Percentiles rank a stretch among this genome's conserved stretches.
phyloP scores from a whole-genome alignment of 1,140 invertebrate species.

The Drosophila parabipectinata region DNA sequence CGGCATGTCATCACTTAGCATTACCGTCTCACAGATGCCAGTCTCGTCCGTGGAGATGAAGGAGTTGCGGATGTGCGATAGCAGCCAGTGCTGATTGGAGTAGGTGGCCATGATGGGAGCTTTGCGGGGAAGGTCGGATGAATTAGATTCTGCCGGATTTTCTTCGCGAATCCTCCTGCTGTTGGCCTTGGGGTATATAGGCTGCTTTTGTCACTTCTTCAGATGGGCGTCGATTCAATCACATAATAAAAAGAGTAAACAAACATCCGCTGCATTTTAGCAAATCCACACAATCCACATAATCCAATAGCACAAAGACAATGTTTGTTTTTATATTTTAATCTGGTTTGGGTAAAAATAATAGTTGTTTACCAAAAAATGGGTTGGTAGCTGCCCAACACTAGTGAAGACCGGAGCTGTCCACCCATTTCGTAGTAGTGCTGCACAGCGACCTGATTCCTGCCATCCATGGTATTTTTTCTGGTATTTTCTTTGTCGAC shows the following conservation, averaged over 20 bases:
- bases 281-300: not conserved
- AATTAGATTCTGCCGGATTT: not conserved
- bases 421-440: not conserved
- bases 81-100: slow-evolving; percentile 95
- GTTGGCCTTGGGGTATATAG: not conserved
- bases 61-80: slow-evolving; percentile 96
- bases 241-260: not conserved
- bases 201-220: not conserved
- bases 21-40: slow-evolving; percentile 88
- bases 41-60: slow-evolving; percentile 98
- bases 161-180: not conserved
- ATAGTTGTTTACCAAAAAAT: not conserved
- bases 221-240: not conserved
- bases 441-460: not conserved
- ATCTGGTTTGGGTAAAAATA: not conserved
- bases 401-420: not conserved
- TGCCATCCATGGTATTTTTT: slow-evolving; percentile 1
- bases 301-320: not conserved
- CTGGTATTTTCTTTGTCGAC: not conserved
- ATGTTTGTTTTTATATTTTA: not conserved
- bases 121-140: not conserved
- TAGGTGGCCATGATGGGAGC: slow-evolving; percentile 91
- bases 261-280: not conserved
- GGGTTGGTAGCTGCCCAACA: not conserved
- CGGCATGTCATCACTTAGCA: slow-evolving; percentile 91